Percentiles rank a stretch among this genome's conserved stretches.
Evolutionary conservation across 2,797 vertebrate species (phyloP).

Genomic region (Takifugu ocellatus): DNA sequence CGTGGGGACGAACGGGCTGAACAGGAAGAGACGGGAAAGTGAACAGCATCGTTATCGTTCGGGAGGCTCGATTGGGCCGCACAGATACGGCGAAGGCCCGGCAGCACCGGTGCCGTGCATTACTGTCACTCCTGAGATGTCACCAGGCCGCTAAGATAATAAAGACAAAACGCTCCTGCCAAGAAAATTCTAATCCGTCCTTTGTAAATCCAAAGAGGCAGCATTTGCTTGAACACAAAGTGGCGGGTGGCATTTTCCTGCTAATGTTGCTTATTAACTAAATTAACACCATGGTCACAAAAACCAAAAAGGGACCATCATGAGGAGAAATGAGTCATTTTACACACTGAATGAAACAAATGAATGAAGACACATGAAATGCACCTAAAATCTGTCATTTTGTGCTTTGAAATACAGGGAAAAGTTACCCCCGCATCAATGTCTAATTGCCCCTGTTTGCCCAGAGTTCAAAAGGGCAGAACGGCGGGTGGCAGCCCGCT

Average conservation of each 20-base stretch:
- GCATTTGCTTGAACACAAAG: background rate
- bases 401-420: no score
- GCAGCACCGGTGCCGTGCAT: slow-evolving; percentile 23
- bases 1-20: background rate
- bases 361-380: slow-evolving; percentile 4
- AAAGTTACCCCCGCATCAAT: no score
- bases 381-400: slow-evolving; percentile 39
- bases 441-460: slow-evolving; percentile 19
- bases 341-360: slow-evolving; percentile 20
- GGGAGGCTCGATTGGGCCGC: background rate
- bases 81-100: slow-evolving; percentile 24
- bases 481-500: slow-evolving; percentile 15
- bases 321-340: no score
- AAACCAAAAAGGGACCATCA: background rate
- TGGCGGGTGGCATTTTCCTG: background rate
- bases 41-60: slow-evolving; percentile 36
- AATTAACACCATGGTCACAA: no score
- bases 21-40: background rate
- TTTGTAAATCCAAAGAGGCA: background rate
- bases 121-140: slow-evolving; percentile 39
- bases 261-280: no score
- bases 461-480: slow-evolving; percentile 26
- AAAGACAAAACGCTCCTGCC: slow-evolving; percentile 16
- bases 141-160: slow-evolving; percentile 22
- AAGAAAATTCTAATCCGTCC: background rate